phyloP scores from a whole-genome alignment of 2,888 invertebrate species.

The Machimus rusticus region DNA sequence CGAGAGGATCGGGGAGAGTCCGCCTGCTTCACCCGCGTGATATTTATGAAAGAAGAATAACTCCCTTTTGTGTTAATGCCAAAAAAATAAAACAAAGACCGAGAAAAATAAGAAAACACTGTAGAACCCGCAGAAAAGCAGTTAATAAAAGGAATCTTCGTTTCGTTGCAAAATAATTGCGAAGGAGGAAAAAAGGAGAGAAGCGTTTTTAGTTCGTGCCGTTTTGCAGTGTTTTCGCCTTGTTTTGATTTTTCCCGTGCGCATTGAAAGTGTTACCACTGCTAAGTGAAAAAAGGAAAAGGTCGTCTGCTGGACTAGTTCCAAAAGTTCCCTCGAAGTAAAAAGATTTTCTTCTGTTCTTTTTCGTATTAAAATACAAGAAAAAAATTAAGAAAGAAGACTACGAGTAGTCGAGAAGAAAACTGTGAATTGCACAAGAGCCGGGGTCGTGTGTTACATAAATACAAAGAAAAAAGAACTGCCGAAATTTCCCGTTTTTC shows the following conservation, averaged over 20 bases:
- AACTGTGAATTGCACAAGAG: background rate
- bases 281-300: background rate
- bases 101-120: background rate
- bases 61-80: background rate
- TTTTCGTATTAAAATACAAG: background rate
- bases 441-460: background rate
- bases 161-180: background rate
- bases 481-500: background rate
- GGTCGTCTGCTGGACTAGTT: background rate
- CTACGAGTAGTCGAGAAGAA: background rate
- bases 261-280: conserved; percentile 1
- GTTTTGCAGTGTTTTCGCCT: background rate
- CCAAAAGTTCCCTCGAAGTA: background rate
- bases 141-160: background rate
- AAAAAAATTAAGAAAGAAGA: background rate
- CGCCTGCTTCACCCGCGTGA: background rate
- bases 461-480: background rate
- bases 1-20: conserved; percentile 47
- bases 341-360: background rate
- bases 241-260: background rate
- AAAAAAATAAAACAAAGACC: background rate
- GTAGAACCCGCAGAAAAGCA: background rate
- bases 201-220: background rate
- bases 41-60: background rate
- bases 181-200: background rate